Evolutionary conservation across 1,140 invertebrate species (phyloP).

Genomic region (Phocides pigmalion): DNA sequence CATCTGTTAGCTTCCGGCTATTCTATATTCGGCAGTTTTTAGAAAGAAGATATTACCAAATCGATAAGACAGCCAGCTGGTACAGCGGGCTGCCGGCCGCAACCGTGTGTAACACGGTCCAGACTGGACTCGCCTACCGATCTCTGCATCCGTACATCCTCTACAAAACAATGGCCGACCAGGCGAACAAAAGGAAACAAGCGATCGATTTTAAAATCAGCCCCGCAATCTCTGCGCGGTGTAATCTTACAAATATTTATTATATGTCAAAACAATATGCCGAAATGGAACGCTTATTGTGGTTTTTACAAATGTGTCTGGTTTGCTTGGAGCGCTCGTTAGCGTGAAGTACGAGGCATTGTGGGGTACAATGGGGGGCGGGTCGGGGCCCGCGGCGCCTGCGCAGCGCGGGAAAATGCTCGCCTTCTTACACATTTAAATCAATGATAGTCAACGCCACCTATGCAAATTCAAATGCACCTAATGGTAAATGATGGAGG

Average conservation of each 20-base stretch:
- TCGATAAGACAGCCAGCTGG: conserved; percentile 47
- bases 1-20: conserved; percentile 8
- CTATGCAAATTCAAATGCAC: neutral
- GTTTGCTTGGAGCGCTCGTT: conserved; percentile 77
- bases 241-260: conserved; percentile 83
- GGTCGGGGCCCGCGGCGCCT: conserved; percentile 60
- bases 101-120: conserved; percentile 74
- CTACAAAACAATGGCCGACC: conserved; percentile 66
- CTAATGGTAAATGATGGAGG: too few species aligned
- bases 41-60: conserved; percentile 42
- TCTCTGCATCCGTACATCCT: conserved; percentile 35
- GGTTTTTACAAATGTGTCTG: conserved; percentile 82
- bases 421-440: conserved; percentile 51
- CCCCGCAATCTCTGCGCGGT: conserved; percentile 65
- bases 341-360: conserved; percentile 80
- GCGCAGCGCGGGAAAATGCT: conserved; percentile 54
- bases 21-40: conserved; percentile 37
- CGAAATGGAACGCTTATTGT: conserved; percentile 80
- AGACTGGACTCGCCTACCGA: conserved; percentile 50
- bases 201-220: conserved; percentile 69
- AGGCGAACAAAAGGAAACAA: conserved; percentile 57
- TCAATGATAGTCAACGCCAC: conserved; percentile 52
- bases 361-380: conserved; percentile 76
- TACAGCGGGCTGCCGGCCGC: conserved; percentile 58
- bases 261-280: conserved; percentile 83